Base-by-base conservation (phyloP, 1,140 invertebrate species). In the Drosophila lacteicornis region DNA sequence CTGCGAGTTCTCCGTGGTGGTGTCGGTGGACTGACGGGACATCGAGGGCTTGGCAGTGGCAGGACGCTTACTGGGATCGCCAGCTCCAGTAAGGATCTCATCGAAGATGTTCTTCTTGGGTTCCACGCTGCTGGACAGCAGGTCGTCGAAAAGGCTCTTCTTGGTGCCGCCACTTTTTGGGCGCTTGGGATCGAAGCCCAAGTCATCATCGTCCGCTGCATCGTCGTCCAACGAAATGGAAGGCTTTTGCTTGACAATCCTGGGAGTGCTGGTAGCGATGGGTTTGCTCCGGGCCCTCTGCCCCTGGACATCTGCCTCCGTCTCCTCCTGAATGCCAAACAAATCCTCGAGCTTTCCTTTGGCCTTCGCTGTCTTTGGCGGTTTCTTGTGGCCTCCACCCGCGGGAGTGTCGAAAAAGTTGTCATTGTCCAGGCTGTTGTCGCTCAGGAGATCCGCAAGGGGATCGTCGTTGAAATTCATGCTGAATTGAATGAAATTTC, bases 401-500 rank as follows among this genome's bases (percentile, higher is more conserved):
- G 65, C 36, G 15, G 93, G 91, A 6, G 74, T 79, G 3, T 94
- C 93, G 27, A 94, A 94, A 65, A 94, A 94, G 70, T 92, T 94
- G 61, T 94, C 94, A 65, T 94, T 93, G 60, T 94, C 94, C 57
- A 94, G 84, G 42, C 93, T 94, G 57, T 93, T 94, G 57, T 94
- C 93, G 46, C 93, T 93, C 4, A 93, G 82, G 22, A 93, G 56
- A 61, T 93, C 93, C 3, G 90, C 93, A 15, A 93, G 68, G 7
- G 92, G 91, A 80, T 93, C 93, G 46, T 93, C 84, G 71, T 92
- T 93, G 25, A 92, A 92, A 53, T 92, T 88, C 91, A 92, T 92
- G 4, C 0, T 55, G 2, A 57, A 36, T 50, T 15, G 0, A 22
- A 25, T 12, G 1, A 36, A 42, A 40, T 42, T 27, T 8, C 25